Evolutionary conservation across 30 jellyfish, hydroid and myxozoan species (phyloP).

Genomic region (Aurelia coerulea): DNA sequence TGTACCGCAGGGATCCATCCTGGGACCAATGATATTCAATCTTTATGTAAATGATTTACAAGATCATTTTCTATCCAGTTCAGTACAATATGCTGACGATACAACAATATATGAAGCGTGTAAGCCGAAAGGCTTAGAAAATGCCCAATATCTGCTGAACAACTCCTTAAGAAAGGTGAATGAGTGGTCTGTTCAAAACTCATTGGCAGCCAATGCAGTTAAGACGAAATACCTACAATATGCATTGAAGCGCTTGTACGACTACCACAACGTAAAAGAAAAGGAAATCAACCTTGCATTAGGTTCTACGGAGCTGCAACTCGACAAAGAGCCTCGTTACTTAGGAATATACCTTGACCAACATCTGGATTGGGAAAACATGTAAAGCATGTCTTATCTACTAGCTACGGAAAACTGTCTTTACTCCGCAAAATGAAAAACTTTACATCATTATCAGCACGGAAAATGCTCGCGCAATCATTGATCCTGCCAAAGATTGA

Average conservation of each 20-base stretch:
- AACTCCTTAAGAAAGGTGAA: slow-evolving; percentile 49
- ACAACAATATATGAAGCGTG: slow-evolving; percentile 73
- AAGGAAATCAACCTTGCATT: slow-evolving; percentile 39
- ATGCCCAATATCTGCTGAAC: slow-evolving; percentile 1
- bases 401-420: slow-evolving; percentile 33
- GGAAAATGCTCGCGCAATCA: slow-evolving; percentile 32
- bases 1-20: slow-evolving; percentile 74
- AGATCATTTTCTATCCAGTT: slow-evolving; percentile 8
- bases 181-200: slow-evolving; percentile 67
- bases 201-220: slow-evolving; percentile 66
- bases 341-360: slow-evolving; percentile 51
- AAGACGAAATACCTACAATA: slow-evolving; percentile 52
- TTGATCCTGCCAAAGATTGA: slow-evolving; percentile 12
- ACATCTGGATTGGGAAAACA: slow-evolving; percentile 57
- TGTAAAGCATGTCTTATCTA: slow-evolving; percentile 18
- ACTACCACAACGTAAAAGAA: slow-evolving; percentile 54
- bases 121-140: slow-evolving; percentile 35
- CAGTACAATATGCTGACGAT: slow-evolving; percentile 71
- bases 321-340: slow-evolving; percentile 56
- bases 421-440: slow-evolving; percentile 7
- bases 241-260: slow-evolving; percentile 62
- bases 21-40: slow-evolving; percentile 66
- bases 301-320: slow-evolving; percentile 65
- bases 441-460: slow-evolving; percentile 23
- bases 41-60: slow-evolving; percentile 64